Percentiles rank a stretch among this genome's conserved stretches.
Evolutionary conservation across 1,140 invertebrate species (phyloP).

Genomic region (Idris sp.): DNA sequence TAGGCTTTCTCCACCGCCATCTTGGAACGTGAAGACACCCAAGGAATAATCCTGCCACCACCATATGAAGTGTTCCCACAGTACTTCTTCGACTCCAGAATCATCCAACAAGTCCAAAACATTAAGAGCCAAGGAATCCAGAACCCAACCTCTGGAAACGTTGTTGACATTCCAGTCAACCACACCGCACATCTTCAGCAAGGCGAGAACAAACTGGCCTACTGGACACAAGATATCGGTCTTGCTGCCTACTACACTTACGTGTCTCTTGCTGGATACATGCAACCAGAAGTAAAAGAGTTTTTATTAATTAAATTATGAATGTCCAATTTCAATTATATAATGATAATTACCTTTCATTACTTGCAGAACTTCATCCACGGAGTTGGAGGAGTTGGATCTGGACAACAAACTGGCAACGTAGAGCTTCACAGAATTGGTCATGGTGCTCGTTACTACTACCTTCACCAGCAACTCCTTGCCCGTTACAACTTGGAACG

Average conservation of each 20-base stretch:
- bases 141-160: constrained; percentile 27
- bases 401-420: constrained; percentile 14
- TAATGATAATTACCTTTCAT: too few species aligned
- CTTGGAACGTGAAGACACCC: constrained; percentile 72
- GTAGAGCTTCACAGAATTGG: constrained; percentile 53
- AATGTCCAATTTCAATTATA: too few species aligned
- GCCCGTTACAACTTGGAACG: constrained; percentile 78
- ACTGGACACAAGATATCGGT: constrained; percentile 86
- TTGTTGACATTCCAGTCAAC: constrained; percentile 77
- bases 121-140: constrained; percentile 65
- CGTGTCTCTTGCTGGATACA: constrained; percentile 80
- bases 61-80: constrained; percentile 79
- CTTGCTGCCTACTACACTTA: constrained; percentile 85
- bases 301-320: constrained; percentile 3
- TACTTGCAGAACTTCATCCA: constrained; percentile 33
- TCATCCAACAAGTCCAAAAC: constrained; percentile 76
- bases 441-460: constrained; percentile 75
- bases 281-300: constrained; percentile 67
- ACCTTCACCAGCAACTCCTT: constrained; percentile 78
- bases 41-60: constrained; percentile 75
- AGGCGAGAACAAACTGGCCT: constrained; percentile 80
- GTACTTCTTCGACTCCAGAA: constrained; percentile 75
- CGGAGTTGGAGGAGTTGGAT: constrained; percentile 2
- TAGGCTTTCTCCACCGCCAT: constrained; percentile 73
- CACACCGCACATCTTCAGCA: constrained; percentile 78